A percentile compares a stretch with the other conserved stretches of the same genome.
phyloP scores from a whole-genome alignment of 1,140 invertebrate species.

The Drosophila neocordata region DNA sequence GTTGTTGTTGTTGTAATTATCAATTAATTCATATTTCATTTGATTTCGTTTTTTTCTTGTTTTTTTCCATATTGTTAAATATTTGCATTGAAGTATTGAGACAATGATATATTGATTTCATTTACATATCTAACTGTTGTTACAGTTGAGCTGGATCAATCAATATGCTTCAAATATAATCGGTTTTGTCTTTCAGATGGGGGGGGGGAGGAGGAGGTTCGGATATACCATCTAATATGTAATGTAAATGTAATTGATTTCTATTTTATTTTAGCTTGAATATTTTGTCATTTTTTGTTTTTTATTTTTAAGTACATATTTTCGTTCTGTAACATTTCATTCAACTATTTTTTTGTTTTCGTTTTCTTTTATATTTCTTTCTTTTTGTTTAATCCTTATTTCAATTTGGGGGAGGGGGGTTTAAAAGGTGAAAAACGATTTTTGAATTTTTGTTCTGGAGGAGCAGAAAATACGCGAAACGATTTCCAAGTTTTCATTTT shows the following conservation, averaged over 20 bases:
- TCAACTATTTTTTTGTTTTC: conserved; percentile 46
- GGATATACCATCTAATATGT: conserved; percentile 1
- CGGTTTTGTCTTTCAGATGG: conserved; percentile 34
- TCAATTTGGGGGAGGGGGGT: neutral
- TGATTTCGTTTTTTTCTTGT: conserved; percentile 32
- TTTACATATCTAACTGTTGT: conserved; percentile 35
- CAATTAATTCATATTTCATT: conserved; percentile 59
- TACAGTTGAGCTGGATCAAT: no score
- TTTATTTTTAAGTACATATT: conserved; percentile 4
- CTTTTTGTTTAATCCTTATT: neutral
- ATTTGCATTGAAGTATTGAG: conserved; percentile 64
- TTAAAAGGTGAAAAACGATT: conserved; percentile 41
- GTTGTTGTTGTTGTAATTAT: conserved; percentile 42
- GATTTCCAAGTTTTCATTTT: conserved; percentile 35
- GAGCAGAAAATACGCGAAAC: conserved; percentile 68
- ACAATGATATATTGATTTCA: conserved; percentile 60
- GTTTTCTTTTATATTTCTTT: conserved; percentile 24
- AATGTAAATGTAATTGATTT: conserved; percentile 36
- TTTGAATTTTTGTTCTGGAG: conserved; percentile 1
- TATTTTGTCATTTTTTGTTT: conserved; percentile 20
- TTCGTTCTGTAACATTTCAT: conserved; percentile 53
- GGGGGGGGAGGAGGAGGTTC: neutral
- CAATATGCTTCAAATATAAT: no score
- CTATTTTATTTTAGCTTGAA: conserved; percentile 25
- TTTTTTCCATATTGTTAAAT: conserved; percentile 35